These are phyloP conservation scores for Pseudomyrmex pallidus DNA, from an alignment of 1,140 invertebrate genomes.

Conservation along the genomic window DNA sequence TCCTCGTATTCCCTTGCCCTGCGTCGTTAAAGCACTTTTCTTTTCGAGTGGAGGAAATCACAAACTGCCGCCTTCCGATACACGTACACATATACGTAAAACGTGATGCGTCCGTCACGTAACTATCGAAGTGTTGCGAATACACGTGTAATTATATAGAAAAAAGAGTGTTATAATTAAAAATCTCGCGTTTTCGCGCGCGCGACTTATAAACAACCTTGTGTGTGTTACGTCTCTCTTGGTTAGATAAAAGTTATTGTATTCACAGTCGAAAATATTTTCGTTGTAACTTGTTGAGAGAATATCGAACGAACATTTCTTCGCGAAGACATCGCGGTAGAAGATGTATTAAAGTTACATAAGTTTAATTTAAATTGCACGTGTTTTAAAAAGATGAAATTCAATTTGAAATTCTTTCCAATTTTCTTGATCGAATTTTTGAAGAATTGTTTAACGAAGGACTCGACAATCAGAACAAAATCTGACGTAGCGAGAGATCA, in stretches of 20 bases:
- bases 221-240: too few relatives aligned
- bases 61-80: neutral
- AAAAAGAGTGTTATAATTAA: too few relatives aligned
- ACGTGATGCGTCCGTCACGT: neutral
- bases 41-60: neutral
- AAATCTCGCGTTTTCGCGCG: too few relatives aligned
- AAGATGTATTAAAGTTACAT: too few relatives aligned
- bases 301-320: too few relatives aligned
- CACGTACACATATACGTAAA: neutral
- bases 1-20: slow-evolving; percentile 52
- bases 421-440: neutral
- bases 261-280: neutral
- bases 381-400: too few relatives aligned
- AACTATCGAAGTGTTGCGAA: too few relatives aligned
- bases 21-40: neutral
- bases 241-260: slow-evolving; percentile 17
- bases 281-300: too few relatives aligned
- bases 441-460: slow-evolving; percentile 16
- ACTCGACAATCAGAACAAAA: slow-evolving; percentile 17
- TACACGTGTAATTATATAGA: too few relatives aligned
- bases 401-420: neutral
- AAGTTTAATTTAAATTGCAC: too few relatives aligned
- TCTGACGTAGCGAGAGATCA: slow-evolving; percentile 37
- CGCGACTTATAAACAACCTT: too few relatives aligned
- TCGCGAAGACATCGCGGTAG: too few relatives aligned